phyloP scores from a whole-genome alignment of 2,113 vertebrate genomes.

The Lasiurus borealis region DNA sequence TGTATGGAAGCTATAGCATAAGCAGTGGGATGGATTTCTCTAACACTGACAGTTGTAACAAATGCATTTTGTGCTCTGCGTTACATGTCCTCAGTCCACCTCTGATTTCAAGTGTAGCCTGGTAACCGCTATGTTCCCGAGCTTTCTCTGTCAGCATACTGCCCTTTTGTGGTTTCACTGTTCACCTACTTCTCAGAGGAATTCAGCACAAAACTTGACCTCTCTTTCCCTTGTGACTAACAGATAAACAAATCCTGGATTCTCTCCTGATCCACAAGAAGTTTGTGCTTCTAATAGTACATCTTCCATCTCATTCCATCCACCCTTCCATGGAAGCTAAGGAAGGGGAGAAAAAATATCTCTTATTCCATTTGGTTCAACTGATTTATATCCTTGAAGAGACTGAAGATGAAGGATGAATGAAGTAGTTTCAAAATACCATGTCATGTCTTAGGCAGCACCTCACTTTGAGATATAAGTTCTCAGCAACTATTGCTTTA shows the following conservation, averaged over 20 bases:
- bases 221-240: not conserved
- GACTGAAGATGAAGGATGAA: not conserved
- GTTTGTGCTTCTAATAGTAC: not conserved
- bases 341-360: not conserved
- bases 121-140: not conserved
- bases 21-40: not conserved
- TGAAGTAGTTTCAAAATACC: not conserved
- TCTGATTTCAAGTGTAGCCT: not conserved
- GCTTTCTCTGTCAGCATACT: not conserved
- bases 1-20: not conserved
- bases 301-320: not conserved
- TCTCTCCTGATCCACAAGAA: not conserved
- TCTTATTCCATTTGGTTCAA: not conserved
- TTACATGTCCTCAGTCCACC: not conserved
- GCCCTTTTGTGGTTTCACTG: not conserved
- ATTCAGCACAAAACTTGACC: constrained; percentile 2
- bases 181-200: not conserved
- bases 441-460: not conserved
- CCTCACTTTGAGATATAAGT: not conserved
- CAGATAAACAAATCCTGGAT: not conserved
- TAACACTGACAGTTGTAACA: too few relatives aligned
- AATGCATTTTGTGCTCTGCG: not conserved
- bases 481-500: not conserved
- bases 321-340: not conserved
- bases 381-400: not conserved